These are phyloP conservation scores for Amphibalanus amphitrite DNA, from an alignment of 1,140 invertebrate genomes.

Conservation along the genomic window DNA sequence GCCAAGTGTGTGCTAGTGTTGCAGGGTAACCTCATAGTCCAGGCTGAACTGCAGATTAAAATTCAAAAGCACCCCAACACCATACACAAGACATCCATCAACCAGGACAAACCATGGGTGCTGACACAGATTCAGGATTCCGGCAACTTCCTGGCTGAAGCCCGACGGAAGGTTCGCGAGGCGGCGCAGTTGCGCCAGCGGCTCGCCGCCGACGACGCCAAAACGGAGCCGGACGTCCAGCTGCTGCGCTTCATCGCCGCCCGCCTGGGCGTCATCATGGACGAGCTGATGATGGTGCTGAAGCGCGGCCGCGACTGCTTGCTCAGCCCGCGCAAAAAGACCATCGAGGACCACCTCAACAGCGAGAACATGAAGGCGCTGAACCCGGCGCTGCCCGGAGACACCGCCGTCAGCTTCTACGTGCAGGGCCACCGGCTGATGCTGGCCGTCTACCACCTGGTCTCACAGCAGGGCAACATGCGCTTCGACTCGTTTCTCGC, in stretches of 20 bases:
- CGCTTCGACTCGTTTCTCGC: conserved; percentile 80
- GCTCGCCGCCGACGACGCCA: too few relatives aligned
- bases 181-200: too few relatives aligned
- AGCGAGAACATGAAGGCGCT: conserved; percentile 48
- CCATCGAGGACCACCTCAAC: background rate
- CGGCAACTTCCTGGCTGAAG: background rate
- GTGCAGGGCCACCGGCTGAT: conserved; percentile 90
- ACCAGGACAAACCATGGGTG: background rate
- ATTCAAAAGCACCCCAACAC: background rate
- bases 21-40: background rate
- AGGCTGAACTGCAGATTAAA: background rate
- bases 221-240: too few relatives aligned
- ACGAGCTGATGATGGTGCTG: background rate
- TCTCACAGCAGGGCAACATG: conserved; percentile 64
- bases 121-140: background rate
- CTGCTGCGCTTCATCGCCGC: background rate
- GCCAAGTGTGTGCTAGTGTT: background rate
- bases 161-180: background rate
- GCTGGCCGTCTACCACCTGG: conserved; percentile 81
- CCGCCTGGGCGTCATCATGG: background rate
- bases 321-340: background rate
- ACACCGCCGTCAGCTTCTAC: conserved; percentile 89
- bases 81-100: background rate
- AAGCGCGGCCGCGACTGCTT: background rate
- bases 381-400: conserved; percentile 73